A percentile compares a stretch with the other conserved stretches of the same genome.
These are phyloP conservation scores for Gavialis gangeticus DNA, from an alignment of 2,113 vertebrate genomes.

Conservation along the genomic window DNA sequence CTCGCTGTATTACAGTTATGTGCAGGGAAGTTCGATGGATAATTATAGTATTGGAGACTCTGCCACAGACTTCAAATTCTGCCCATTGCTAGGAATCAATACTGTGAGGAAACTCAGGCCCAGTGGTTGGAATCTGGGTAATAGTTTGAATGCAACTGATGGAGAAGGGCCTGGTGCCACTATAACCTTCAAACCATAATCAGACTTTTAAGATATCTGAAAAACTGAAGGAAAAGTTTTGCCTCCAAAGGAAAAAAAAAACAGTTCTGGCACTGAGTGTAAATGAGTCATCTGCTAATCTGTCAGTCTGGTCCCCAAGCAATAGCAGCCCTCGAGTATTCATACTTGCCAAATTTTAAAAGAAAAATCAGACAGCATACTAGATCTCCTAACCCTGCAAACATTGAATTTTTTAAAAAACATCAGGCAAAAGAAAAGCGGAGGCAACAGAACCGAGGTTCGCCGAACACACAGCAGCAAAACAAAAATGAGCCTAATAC, in stretches of 20 bases:
- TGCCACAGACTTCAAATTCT: not conserved
- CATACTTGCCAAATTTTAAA: not conserved
- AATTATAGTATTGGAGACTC: not conserved
- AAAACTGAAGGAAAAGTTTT: not conserved
- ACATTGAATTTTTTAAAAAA: not conserved
- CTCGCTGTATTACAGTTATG: too few species aligned
- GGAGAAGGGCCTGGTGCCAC: not conserved
- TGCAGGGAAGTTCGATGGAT: not conserved
- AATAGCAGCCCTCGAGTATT: not conserved
- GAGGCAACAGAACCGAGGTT: not conserved
- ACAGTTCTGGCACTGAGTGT: not conserved
- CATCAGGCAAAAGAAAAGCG: not conserved
- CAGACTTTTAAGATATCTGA: not conserved
- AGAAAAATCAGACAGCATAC: not conserved
- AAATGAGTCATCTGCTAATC: not conserved
- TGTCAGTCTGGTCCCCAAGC: not conserved
- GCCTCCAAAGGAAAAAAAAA: not conserved
- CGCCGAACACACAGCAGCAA: not conserved
- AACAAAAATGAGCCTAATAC: not conserved
- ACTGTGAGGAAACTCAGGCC: conserved; percentile 12
- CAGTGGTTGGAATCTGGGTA: not conserved
- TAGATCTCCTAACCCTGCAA: not conserved
- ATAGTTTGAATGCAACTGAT: not conserved
- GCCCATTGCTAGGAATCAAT: not conserved
- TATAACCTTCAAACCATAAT: not conserved